Percentiles rank a stretch among this genome's conserved stretches.
These are phyloP conservation scores for Drosophila tristis DNA, from an alignment of 1,140 invertebrate species.

Conservation along the genomic window DNA sequence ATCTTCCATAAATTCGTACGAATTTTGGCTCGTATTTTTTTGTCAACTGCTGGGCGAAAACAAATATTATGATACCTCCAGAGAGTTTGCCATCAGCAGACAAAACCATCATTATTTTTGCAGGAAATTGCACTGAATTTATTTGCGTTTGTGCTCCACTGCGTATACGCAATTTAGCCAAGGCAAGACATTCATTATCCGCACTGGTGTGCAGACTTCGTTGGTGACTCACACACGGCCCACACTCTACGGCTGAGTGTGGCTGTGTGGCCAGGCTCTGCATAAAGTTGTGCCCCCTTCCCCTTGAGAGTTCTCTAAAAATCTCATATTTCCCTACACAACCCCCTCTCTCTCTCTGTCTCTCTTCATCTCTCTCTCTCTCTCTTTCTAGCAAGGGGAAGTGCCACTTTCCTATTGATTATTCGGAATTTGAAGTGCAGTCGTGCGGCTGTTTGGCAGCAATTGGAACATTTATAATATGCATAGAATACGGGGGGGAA, in stretches of 20 bases:
- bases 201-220: background rate
- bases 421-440: slow-evolving; percentile 55
- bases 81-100: background rate
- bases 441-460: slow-evolving; percentile 43
- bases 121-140: background rate
- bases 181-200: no score
- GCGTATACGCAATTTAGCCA: slow-evolving; percentile 50
- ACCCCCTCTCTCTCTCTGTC: background rate
- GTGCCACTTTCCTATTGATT: slow-evolving; percentile 55
- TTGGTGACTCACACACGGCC: background rate
- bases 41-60: no score
- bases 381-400: no score
- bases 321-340: background rate
- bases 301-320: background rate
- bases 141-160: slow-evolving; percentile 4
- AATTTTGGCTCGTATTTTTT: no score
- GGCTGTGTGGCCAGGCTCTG: no score
- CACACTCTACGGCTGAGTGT: no score
- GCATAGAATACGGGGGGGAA: slow-evolving; percentile 12
- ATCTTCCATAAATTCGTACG: no score
- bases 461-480: slow-evolving; percentile 45
- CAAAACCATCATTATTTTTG: background rate
- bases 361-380: background rate
- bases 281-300: background rate
- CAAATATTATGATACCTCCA: background rate